Evolutionary conservation across 2,888 invertebrate genomes (phyloP).

Genomic region (Tupiocoris notatus): DNA sequence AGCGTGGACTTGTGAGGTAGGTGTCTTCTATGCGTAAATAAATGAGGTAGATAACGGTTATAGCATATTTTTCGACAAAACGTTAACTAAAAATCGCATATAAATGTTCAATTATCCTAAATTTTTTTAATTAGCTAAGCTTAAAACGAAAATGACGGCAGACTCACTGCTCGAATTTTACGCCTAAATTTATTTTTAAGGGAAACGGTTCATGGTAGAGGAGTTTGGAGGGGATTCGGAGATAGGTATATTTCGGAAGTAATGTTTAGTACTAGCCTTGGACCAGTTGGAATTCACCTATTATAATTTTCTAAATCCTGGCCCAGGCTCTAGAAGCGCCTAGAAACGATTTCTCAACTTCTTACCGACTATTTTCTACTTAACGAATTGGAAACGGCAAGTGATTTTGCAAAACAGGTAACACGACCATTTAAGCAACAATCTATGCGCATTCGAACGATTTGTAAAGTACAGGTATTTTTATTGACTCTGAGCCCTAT

Average conservation of each 20-base stretch:
- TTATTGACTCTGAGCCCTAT: no score
- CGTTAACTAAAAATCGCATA: neutral
- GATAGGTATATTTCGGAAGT: no score
- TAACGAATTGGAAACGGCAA: no score
- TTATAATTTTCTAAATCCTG: neutral
- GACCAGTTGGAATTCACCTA: neutral
- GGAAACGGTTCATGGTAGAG: no score
- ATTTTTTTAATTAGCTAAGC: neutral
- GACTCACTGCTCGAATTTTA: neutral
- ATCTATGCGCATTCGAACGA: no score
- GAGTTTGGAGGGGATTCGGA: no score
- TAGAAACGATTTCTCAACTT: no score
- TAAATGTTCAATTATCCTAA: neutral
- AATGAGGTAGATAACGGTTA: constrained; percentile 43
- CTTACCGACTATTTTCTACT: no score
- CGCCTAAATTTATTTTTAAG: neutral
- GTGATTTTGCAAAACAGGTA: no score
- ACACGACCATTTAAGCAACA: no score
- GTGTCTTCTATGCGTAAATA: constrained; percentile 17
- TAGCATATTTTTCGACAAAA: constrained; percentile 3
- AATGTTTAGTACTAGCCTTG: no score
- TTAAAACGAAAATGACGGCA: neutral
- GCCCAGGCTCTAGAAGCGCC: neutral
- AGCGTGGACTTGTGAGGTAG: constrained; percentile 41
- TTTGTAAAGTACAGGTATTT: no score